Conservation (phyloP, 1,140 invertebrate genomes). For the Ceratoteleas bidentatus region DNA sequence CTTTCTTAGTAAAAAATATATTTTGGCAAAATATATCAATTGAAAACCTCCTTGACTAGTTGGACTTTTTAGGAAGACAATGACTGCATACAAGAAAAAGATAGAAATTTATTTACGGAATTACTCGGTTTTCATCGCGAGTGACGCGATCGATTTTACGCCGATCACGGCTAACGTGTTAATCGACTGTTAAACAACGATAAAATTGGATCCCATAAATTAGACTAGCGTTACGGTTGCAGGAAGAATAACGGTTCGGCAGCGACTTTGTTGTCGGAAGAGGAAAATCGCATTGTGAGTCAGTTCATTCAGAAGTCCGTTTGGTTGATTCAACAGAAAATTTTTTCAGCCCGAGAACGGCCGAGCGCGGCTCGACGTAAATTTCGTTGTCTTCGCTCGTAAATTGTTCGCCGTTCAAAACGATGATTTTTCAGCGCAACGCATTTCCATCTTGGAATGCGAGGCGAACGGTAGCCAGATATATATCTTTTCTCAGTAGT, state of each 20-base stretch:
- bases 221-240: background rate
- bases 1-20: too few species aligned
- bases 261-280: conserved; percentile 26
- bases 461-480: background rate
- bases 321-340: conserved; percentile 31
- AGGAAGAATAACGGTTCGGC: conserved; percentile 24
- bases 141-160: background rate
- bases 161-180: too few species aligned
- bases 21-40: too few species aligned
- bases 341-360: background rate
- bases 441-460: background rate
- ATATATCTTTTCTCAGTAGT: background rate
- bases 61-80: too few species aligned
- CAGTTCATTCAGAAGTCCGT: conserved; percentile 41
- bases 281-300: conserved; percentile 47
- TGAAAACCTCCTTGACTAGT: too few species aligned
- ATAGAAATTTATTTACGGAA: background rate
- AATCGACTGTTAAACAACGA: background rate
- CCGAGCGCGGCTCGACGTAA: background rate
- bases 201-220: background rate
- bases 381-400: conserved; percentile 1
- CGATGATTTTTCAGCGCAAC: background rate
- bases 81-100: too few species aligned
- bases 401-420: conserved; percentile 10
- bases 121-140: conserved; percentile 6